Evolutionary conservation across 1,140 invertebrate genomes (phyloP).

Genomic region (Listronotus bonariensis): DNA sequence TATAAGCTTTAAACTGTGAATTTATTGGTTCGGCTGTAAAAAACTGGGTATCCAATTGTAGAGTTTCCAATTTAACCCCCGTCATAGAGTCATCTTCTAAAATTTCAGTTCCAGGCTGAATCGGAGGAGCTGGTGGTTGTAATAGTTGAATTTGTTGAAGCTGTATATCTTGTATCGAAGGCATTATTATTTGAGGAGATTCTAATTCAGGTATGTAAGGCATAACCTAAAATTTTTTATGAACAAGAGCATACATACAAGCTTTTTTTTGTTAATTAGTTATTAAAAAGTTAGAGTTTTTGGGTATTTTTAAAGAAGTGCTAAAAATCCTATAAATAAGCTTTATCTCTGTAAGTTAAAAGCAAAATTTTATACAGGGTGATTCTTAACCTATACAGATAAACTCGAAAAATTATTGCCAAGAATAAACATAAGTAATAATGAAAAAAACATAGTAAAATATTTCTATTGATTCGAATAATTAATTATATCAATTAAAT

Average conservation of each 20-base stretch:
- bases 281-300: neutral
- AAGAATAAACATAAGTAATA: too few relatives aligned
- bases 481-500: too few relatives aligned
- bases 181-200: conserved; percentile 24
- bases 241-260: neutral
- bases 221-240: conserved; percentile 33
- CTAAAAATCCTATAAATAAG: too few relatives aligned
- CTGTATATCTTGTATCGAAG: conserved; percentile 28
- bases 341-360: too few relatives aligned
- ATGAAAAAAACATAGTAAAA: too few relatives aligned
- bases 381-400: too few relatives aligned
- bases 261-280: conserved; percentile 4
- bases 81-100: conserved; percentile 27
- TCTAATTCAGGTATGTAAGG: conserved; percentile 36
- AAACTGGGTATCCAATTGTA: conserved; percentile 37
- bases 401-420: too few relatives aligned
- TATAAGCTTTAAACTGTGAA: conserved; percentile 40
- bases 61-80: conserved; percentile 25
- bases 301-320: too few relatives aligned
- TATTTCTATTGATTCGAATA: too few relatives aligned
- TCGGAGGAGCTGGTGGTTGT: conserved; percentile 11
- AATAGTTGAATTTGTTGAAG: conserved; percentile 34
- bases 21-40: conserved; percentile 37
- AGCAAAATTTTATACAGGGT: too few relatives aligned
- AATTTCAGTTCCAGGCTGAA: conserved; percentile 3